Evolutionary conservation across 2,113 vertebrate species (phyloP).

Genomic region (Pyrgilauda ruficollis): DNA sequence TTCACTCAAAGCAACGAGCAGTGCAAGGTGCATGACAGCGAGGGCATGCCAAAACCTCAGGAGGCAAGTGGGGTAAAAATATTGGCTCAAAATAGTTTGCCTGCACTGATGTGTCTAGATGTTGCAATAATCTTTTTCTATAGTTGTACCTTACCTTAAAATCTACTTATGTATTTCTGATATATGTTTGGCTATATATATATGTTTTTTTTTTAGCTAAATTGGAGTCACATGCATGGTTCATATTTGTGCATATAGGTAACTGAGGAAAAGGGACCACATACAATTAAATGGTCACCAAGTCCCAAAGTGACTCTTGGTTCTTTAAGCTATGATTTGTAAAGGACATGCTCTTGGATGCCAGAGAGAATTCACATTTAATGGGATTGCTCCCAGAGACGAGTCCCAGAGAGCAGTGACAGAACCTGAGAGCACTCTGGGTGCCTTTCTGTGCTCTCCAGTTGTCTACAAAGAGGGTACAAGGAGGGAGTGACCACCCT

Average conservation of each 20-base stretch:
- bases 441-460: neutral
- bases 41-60: neutral
- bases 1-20: neutral
- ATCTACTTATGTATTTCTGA: neutral
- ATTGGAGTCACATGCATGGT: neutral
- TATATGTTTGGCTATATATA: neutral
- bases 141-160: neutral
- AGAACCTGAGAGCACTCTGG: fast-evolving
- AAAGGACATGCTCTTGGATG: neutral
- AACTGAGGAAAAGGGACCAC: neutral
- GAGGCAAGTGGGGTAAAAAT: neutral
- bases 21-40: neutral
- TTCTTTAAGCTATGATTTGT: neutral
- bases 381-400: neutral
- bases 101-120: neutral
- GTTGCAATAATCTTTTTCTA: neutral
- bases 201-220: neutral
- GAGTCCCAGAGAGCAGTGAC: neutral
- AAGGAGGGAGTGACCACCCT: neutral
- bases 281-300: neutral
- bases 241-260: neutral
- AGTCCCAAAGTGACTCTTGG: neutral
- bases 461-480: neutral
- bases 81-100: neutral
- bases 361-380: neutral